Base-by-base conservation (phyloP, 2,888 invertebrate species). In the Euplexia lucipara region DNA sequence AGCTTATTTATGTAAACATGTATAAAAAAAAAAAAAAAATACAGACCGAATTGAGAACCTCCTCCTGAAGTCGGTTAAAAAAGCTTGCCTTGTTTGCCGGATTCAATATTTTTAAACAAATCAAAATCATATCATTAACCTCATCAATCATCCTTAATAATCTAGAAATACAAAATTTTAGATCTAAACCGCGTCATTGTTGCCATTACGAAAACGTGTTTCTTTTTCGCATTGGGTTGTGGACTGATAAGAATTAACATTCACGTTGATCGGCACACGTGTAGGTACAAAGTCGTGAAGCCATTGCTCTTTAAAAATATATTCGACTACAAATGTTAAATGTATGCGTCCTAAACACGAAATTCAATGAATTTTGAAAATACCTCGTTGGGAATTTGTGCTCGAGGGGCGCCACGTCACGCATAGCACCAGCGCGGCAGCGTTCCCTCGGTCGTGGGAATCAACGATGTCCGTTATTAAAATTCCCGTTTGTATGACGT, bases 191-290 rank as follows among this genome's bases (percentile, higher is more conserved):
- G 37, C 35, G 61, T 16, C 53, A 49, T 56, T 66, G 65, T 68
- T 60, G 69, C 52, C 51, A 41, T 45, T 61, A 54, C 9, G 34
- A 45, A 61, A 66, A 61, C 42, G 51, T 51, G 54, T 53, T 67
- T 54, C 57, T 64, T 70, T 79, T 70, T 68, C 54, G 30, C 47
- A 45, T 52, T 64, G 45, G 47, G 41, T 56, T 65, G 63, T 62
- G 41, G 37, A 26, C 57, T 73, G 82, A 83, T 83, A 84, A 80
- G 70, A 77, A 70, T 76, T 81, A 70, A 75, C 73, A 69, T 78
- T 84, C 84, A 83, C 86, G 83, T 86, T 81, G 80, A 51, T 53
- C 52, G 45, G 10, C 47, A 68, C 87, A 86, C 85, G 88, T 88
- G 88, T n/a, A n/a, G n/a, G n/a, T 76, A 42, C 57, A 16, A 39